These are phyloP conservation scores for Eulemur rufifrons DNA, from an alignment of 2,113 vertebrate genomes.

Conservation along the genomic window DNA sequence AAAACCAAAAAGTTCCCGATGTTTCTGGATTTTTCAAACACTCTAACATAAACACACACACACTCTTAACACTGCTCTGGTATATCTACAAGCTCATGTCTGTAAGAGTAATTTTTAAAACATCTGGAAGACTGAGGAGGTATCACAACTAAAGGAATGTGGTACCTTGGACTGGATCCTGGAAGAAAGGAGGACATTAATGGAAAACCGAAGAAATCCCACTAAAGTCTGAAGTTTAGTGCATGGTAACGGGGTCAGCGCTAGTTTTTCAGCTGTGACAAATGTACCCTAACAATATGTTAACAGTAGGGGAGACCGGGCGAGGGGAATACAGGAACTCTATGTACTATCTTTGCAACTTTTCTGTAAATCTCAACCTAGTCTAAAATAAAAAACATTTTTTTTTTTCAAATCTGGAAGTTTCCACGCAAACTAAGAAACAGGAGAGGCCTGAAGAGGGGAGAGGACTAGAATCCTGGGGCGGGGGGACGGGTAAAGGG, in stretches of 20 bases:
- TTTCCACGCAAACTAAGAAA: background rate
- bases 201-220: background rate
- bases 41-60: background rate
- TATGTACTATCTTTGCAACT: background rate
- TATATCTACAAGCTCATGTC: background rate
- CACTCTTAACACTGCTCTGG: background rate
- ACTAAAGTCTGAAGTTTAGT: background rate
- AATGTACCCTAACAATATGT: background rate
- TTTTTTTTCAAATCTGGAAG: background rate
- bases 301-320: background rate
- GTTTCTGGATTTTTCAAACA: background rate
- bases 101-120: background rate
- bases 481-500: background rate
- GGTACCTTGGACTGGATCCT: background rate
- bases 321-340: background rate
- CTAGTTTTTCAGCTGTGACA: background rate
- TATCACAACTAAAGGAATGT: rapidly evolving
- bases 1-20: slow-evolving; percentile 28
- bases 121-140: background rate
- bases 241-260: background rate
- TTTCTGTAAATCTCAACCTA: background rate
- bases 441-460: background rate
- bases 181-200: background rate
- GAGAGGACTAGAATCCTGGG: background rate
- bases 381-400: background rate